These are phyloP conservation scores for Henricia sp. DNA, from an alignment of 53 echinoderm and acorn worm genomes.

Conservation along the genomic window DNA sequence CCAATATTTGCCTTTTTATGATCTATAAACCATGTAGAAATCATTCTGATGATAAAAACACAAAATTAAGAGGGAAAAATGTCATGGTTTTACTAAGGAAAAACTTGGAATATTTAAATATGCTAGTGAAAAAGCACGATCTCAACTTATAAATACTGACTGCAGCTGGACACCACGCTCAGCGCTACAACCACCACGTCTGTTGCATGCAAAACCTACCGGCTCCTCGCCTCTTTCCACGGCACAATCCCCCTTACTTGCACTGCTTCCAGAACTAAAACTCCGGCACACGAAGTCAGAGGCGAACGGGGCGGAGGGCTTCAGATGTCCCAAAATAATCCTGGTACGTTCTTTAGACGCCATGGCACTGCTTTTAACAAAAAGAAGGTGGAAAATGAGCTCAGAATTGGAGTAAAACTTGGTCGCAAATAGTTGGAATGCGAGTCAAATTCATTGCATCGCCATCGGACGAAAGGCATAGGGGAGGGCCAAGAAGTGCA, in stretches of 20 bases:
- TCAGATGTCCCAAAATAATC: constrained; percentile 43
- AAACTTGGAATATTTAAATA: not conserved
- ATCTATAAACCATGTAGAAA: too few species aligned
- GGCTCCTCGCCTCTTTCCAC: constrained; percentile 28
- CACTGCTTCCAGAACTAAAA: constrained; percentile 3
- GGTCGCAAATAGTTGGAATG: too few species aligned
- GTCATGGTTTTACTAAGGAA: not conserved
- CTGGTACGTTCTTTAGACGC: constrained; percentile 31
- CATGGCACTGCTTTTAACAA: constrained; percentile 6
- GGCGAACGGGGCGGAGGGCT: not conserved
- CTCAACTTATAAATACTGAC: not conserved
- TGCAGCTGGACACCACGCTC: too few species aligned
- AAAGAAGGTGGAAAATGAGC: not conserved
- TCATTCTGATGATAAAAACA: too few species aligned
- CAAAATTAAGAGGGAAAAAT: not conserved
- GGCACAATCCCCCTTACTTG: not conserved
- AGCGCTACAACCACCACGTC: not conserved
- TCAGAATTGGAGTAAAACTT: not conserved
- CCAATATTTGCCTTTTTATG: too few species aligned
- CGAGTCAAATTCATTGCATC: not conserved
- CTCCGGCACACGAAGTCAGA: constrained; percentile 37
- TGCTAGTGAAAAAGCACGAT: not conserved
- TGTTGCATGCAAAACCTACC: not conserved
- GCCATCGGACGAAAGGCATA: not conserved
- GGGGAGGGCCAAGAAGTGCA: not conserved